Conservation (phyloP, 2,797 vertebrate species). For the Pyrocephalus nanus region DNA sequence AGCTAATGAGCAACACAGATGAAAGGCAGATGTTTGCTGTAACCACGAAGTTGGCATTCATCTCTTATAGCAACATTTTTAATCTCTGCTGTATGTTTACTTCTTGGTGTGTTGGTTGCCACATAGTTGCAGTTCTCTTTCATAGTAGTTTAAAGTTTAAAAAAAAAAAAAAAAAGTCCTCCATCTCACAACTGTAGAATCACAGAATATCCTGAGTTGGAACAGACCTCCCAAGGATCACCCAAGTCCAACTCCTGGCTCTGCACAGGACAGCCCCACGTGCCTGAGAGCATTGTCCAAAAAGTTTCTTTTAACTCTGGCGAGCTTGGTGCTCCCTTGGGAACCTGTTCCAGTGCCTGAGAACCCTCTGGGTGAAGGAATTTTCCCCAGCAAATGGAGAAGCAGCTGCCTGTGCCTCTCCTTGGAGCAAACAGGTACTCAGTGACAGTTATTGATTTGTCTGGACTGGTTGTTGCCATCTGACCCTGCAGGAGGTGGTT, state of each 20-base stretch:
- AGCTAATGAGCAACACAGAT: constrained; percentile 15
- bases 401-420: too few relatives aligned
- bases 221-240: neutral
- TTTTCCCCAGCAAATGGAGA: neutral
- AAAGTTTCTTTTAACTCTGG: neutral
- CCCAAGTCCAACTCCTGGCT: neutral
- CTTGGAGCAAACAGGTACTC: neutral
- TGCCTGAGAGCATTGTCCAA: too few relatives aligned
- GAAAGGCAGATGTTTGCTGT: constrained; percentile 12
- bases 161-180: neutral
- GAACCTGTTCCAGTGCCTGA: neutral
- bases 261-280: neutral
- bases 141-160: neutral
- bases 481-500: neutral
- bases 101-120: neutral
- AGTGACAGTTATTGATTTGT: neutral
- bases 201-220: neutral
- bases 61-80: neutral
- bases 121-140: neutral
- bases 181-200: neutral
- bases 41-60: neutral
- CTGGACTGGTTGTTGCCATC: neutral
- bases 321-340: too few relatives aligned
- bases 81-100: neutral
- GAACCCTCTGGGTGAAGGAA: neutral